Conservation (phyloP, 1,140 invertebrate species). For the Lasioglossum albipes region DNA sequence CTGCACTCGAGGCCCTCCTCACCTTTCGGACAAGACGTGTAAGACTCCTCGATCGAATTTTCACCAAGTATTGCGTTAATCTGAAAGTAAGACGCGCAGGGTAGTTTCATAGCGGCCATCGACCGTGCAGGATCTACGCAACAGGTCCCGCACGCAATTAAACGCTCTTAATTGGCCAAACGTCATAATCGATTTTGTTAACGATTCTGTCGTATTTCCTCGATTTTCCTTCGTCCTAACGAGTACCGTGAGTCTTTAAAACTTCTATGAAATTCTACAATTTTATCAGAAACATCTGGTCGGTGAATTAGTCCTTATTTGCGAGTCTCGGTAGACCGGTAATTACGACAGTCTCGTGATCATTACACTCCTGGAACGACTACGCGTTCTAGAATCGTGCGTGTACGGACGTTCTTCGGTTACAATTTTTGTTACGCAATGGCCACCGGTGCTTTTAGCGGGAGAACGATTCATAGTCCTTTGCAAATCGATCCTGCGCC, state of each 20-base stretch:
- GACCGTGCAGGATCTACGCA: not conserved
- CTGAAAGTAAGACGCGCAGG: conserved; percentile 55
- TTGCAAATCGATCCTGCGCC: not conserved
- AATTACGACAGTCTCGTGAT: not conserved
- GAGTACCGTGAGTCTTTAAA: too few species aligned
- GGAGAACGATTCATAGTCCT: not conserved
- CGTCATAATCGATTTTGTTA: not conserved
- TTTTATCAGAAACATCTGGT: not conserved
- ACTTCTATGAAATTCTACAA: not conserved
- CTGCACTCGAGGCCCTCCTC: conserved; percentile 78
- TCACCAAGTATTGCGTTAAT: conserved; percentile 77
- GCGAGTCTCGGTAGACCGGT: not conserved
- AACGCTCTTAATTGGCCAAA: not conserved
- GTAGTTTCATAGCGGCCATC: not conserved
- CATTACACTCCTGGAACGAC: not conserved
- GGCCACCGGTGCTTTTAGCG: conserved; percentile 1
- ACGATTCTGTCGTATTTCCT: not conserved
- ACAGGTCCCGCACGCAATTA: not conserved
- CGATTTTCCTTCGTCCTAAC: too few species aligned
- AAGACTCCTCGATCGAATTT: conserved; percentile 70
- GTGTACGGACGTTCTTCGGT: conserved; percentile 5
- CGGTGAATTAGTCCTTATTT: not conserved
- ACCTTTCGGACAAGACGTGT: conserved; percentile 75
- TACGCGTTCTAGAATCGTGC: not conserved
- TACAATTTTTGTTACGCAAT: conserved; percentile 30